These are phyloP conservation scores for Noctua janthe DNA, from an alignment of 2,888 invertebrate species.

Conservation along the genomic window DNA sequence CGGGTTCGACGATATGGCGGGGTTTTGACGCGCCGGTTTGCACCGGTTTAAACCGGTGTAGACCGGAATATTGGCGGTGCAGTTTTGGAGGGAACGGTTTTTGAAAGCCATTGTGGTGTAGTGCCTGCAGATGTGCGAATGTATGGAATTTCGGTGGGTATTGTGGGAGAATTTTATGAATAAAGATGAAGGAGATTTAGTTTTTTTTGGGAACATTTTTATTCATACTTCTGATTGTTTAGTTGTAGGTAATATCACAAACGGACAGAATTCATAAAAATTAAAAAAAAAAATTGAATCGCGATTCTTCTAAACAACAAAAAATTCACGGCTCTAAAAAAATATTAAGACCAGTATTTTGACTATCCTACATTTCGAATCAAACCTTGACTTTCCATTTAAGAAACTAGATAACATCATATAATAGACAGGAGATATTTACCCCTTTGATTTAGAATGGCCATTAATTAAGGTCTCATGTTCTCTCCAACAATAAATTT, in stretches of 20 bases:
- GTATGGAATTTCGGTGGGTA: constrained; percentile 1
- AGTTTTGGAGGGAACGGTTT: constrained; percentile 39
- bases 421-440: constrained; percentile 52
- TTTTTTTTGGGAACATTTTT: not conserved
- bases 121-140: constrained; percentile 26
- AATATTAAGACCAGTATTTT: not conserved
- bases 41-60: constrained; percentile 42
- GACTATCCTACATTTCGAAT: not conserved
- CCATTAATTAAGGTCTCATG: constrained; percentile 63
- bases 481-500: constrained; percentile 63
- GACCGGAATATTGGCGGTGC: constrained; percentile 53
- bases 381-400: constrained; percentile 10
- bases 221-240: not conserved
- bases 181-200: not conserved
- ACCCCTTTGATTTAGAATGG: constrained; percentile 58
- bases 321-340: not conserved
- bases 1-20: constrained; percentile 61
- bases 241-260: not conserved
- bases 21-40: constrained; percentile 59
- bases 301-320: not conserved
- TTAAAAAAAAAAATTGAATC: not conserved
- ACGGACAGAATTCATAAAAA: not conserved
- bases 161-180: not conserved
- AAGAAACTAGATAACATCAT: constrained; percentile 42
- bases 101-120: constrained; percentile 32